Evolutionary conservation across 2,113 vertebrate genomes (phyloP), one percentile per base, ranked within the genome.

Genomic region (Haemorhous mexicanus): DNA sequence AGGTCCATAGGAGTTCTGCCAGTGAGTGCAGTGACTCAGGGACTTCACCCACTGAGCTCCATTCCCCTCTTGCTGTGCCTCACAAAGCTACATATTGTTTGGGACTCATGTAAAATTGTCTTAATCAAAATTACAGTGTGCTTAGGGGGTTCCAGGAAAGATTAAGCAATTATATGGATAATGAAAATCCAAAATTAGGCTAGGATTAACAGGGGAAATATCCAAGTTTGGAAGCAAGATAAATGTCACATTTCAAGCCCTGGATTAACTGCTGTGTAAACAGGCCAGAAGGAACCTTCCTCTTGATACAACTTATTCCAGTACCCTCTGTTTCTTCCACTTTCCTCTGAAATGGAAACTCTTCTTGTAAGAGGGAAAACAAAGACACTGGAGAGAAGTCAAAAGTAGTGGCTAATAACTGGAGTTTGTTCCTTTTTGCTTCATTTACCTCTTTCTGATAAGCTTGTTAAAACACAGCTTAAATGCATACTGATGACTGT

Each of bases 141-240:
- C 93, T 85, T 64, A 63, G 78, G 32, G 87, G 55, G 64, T 76
- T 94, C 84, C 87, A 63, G 87, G 75, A 94, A 90, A 85, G 78
- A 93, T 95, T 94, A 93, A 56, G 82, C 82, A 96, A 95, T 95
- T 94, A 83, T 82, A 20, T 59, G 82, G 89, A 85, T 95, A 94
- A 97, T 93, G 63, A 95, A 94, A 94, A 94, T 85, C 84, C 87
- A 91, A 80, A 93, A 91, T 96, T 95, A 93, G 72, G 70, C 68
- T 67, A 46, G 87, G 84, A 93, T 95, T 89, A 93, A 62, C 62
- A 83, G 46, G 55, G 84, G 73, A 93, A 91, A 94, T 94, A 83
- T 55, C 94, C 93, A 87, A 93, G 78, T 96, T 95, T 88, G 94
- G 91, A 94, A 93, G 75, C 62, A 89, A 94, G 84, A 94, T 93